Base-by-base conservation (phyloP, 2,888 invertebrate species). In the Drosophila testacea region DNA sequence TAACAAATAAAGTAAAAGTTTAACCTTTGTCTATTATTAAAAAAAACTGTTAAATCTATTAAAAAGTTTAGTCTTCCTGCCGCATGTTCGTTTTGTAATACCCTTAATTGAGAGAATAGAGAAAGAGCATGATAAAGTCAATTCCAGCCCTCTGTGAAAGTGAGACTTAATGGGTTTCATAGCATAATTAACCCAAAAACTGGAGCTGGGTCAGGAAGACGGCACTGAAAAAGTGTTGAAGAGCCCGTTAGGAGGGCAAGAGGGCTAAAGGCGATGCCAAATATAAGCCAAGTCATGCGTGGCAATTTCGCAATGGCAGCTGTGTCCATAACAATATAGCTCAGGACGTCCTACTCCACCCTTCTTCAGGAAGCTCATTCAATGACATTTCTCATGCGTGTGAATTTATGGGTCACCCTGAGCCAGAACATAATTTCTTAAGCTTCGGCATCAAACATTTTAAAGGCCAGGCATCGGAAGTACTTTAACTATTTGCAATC, bases 301-400 rank as follows among this genome's bases (percentile, higher is more conserved):
- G 57, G 69, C 81, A 70, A 78, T 85, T 85, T 85, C 62, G 64
- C 64, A 76, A 70, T 80, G 73, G 70, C 83, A 83, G 88, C 85
- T 81, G 88, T 71, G 77, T 66, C 68, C 56, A 74, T 77, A 81
- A 81, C 81, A 84, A 83, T 83, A 72, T 73, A 54, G 59, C 51
- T 27, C 6, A 28, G 36, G 10, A 55, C 44, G 34, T 44, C n/a
- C 55, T 36, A n/a, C 36, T 11, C 6, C 36, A 34, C 6, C 28
- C 32, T 38, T 13, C 22, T 28, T 39, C 16, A 32, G 54, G 50
- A 50, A 68, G 48, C 75, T 64, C 52, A 83, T 88, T 82, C 81
- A 88, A 83, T 78, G 88, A 88, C 88, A 83, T 71, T 88, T 72
- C 72, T 88, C 83, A 75, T 75, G 83, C 83, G 83, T 88, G 85